Conservation (phyloP, 35 echinoderm and acorn worm genomes). For the Ophioderma brevispina region DNA sequence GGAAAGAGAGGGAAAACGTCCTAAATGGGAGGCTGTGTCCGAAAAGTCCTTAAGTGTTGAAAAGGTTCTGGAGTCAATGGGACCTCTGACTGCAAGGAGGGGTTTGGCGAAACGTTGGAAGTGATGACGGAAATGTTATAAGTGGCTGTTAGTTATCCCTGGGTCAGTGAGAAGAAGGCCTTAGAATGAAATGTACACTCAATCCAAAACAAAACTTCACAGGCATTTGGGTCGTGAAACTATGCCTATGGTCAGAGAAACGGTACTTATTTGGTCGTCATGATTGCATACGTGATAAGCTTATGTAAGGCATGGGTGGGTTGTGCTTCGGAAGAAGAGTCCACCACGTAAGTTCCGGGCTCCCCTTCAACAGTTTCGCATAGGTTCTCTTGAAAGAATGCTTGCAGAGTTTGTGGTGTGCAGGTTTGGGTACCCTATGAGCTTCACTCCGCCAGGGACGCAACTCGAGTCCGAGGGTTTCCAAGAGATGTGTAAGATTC, state of each 20-base stretch:
- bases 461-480: slow-evolving; percentile 42
- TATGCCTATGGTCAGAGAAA: slow-evolving; percentile 14
- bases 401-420: slow-evolving; percentile 14
- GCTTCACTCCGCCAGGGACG: slow-evolving; percentile 19
- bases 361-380: slow-evolving; percentile 29
- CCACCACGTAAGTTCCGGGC: slow-evolving; percentile 34
- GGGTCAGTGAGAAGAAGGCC: slow-evolving; percentile 17
- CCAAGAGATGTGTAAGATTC: slow-evolving; percentile 21
- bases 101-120: slow-evolving; percentile 58
- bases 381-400: slow-evolving; percentile 49
- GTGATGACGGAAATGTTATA: slow-evolving; percentile 32
- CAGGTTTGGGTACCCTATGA: slow-evolving; percentile 11
- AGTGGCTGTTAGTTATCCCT: slow-evolving; percentile 43
- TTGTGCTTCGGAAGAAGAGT: slow-evolving; percentile 51
- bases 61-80: slow-evolving; percentile 46
- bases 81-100: slow-evolving; percentile 32
- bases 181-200: slow-evolving; percentile 44
- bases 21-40: not conserved
- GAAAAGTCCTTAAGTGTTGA: not conserved
- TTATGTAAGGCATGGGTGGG: slow-evolving; percentile 30
- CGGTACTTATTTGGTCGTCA: slow-evolving; percentile 63
- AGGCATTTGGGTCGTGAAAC: slow-evolving; percentile 44
- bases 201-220: slow-evolving; percentile 8
- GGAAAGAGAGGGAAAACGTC: not conserved
- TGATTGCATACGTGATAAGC: slow-evolving; percentile 20